phyloP scores from a whole-genome alignment of 2,888 invertebrate species.

The Aspidiotus rigidus region DNA sequence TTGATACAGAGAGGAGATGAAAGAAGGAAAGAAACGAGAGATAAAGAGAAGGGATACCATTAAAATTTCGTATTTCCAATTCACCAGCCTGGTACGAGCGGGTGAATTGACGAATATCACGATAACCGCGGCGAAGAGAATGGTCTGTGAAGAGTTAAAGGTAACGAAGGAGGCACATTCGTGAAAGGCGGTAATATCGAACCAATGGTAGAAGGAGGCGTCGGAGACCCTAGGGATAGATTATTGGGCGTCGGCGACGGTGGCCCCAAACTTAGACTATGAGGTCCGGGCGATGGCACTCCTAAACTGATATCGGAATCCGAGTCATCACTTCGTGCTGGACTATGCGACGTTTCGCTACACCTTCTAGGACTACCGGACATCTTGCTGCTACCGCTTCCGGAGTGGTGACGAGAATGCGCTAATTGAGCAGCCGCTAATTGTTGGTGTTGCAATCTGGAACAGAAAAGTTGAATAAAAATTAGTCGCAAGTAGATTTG shows the following conservation, averaged over 20 bases:
- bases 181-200: slow-evolving; percentile 29
- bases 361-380: slow-evolving; percentile 36
- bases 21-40: not conserved
- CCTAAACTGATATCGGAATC: slow-evolving; percentile 40
- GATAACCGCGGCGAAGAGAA: slow-evolving; percentile 39
- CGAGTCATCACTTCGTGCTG: slow-evolving; percentile 40
- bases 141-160: slow-evolving; percentile 39
- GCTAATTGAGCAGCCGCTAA: slow-evolving; percentile 41
- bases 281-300: slow-evolving; percentile 40
- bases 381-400: slow-evolving; percentile 19
- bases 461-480: slow-evolving; percentile 32
- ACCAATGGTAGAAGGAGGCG: slow-evolving; percentile 18
- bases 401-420: slow-evolving; percentile 36
- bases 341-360: slow-evolving; percentile 38
- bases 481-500: too few species aligned
- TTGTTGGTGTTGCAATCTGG: slow-evolving; percentile 42
- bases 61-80: slow-evolving; percentile 7
- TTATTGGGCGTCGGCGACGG: slow-evolving; percentile 24
- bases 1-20: slow-evolving; percentile 3
- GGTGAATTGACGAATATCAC: slow-evolving; percentile 40
- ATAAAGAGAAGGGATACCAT: slow-evolving; percentile 1
- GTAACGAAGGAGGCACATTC: slow-evolving; percentile 37
- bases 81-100: slow-evolving; percentile 37
- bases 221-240: slow-evolving; percentile 18
- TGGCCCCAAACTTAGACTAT: slow-evolving; percentile 28